These are phyloP conservation scores for Ivindomyrus marchei DNA, from an alignment of 2,113 vertebrate species.

Conservation along the genomic window DNA sequence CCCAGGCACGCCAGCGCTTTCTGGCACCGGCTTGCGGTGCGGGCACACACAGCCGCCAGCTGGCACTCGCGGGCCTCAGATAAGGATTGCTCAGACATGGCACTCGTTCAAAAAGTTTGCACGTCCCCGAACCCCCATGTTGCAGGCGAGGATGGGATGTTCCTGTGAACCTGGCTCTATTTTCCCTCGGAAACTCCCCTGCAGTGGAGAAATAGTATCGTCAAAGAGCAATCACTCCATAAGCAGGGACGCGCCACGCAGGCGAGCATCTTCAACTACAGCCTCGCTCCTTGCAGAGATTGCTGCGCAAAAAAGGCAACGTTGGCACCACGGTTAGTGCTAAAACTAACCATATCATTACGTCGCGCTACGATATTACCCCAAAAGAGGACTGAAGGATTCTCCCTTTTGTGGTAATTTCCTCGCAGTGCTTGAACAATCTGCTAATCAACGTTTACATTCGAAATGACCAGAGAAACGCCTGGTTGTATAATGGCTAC, in stretches of 20 bases:
- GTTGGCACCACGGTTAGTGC: background rate
- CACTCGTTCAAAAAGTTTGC: constrained; percentile 76
- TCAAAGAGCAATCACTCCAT: constrained; percentile 57
- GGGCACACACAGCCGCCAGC: constrained; percentile 72
- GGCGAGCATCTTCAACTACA: constrained; percentile 35
- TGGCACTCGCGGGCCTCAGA: constrained; percentile 73
- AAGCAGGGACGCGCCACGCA: constrained; percentile 45
- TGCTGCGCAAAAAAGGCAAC: background rate
- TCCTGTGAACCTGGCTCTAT: constrained; percentile 66
- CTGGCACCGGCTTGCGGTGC: constrained; percentile 60
- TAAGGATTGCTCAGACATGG: constrained; percentile 72
- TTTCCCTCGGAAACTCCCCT: constrained; percentile 66
- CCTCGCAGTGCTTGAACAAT: background rate
- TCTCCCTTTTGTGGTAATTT: constrained; percentile 10
- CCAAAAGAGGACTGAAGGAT: background rate
- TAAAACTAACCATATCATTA: background rate
- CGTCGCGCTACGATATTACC: background rate
- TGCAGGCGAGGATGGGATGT: constrained; percentile 69
- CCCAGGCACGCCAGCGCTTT: constrained; percentile 56
- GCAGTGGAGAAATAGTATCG: constrained; percentile 67
- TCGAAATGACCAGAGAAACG: background rate
- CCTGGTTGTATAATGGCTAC: background rate
- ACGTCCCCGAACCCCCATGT: constrained; percentile 70
- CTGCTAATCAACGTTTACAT: background rate
- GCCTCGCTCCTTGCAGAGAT: constrained; percentile 35